phyloP scores from a whole-genome alignment of 2,797 vertebrate genomes.

The Pygocentrus nattereri region DNA sequence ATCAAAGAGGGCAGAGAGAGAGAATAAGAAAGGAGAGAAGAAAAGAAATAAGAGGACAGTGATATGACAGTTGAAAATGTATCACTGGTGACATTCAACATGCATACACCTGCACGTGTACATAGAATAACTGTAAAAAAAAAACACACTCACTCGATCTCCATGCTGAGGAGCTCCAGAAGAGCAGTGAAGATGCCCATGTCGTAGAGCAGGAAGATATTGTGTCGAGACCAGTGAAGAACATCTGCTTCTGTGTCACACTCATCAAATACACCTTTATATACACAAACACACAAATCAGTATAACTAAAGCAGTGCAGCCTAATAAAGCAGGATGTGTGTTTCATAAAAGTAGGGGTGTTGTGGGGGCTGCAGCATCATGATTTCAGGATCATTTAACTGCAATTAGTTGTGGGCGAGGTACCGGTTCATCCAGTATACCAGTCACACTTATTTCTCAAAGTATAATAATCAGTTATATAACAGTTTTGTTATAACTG shows the following conservation, averaged over 20 bases:
- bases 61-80: not conserved
- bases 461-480: too few relatives aligned
- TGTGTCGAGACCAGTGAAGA: constrained; percentile 92
- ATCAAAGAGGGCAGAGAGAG: not conserved
- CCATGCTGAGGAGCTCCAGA: constrained; percentile 97
- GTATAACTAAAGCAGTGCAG: not conserved
- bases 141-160: constrained; percentile 89
- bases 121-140: not conserved
- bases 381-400: too few relatives aligned
- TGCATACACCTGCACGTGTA: not conserved
- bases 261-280: constrained; percentile 91
- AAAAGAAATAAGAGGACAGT: not conserved
- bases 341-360: too few relatives aligned
- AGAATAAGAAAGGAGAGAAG: not conserved
- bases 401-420: too few relatives aligned
- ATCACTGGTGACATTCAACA: not conserved
- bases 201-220: constrained; percentile 92
- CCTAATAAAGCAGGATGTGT: not conserved
- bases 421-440: too few relatives aligned
- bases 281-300: constrained; percentile 10
- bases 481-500: too few relatives aligned
- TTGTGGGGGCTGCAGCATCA: too few relatives aligned
- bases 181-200: constrained; percentile 95
- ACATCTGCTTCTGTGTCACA: constrained; percentile 89
- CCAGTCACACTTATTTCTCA: too few relatives aligned